These are phyloP conservation scores for Synergus japonicus DNA, from an alignment of 2,888 invertebrate species.

Conservation along the genomic window DNA sequence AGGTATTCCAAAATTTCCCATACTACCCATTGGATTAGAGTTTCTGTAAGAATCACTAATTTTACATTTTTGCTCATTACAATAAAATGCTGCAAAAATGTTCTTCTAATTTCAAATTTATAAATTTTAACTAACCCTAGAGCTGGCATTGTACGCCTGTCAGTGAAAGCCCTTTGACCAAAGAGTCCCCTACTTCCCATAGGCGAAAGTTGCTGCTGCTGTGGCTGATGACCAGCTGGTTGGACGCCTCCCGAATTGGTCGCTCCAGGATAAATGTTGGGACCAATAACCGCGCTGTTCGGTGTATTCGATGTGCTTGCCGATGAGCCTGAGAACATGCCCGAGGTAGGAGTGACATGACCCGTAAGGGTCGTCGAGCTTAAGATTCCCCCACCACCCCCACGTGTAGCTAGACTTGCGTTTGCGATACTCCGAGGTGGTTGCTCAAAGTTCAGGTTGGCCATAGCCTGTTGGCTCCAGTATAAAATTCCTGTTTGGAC, in stretches of 20 bases:
- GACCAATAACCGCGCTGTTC: constrained; percentile 73
- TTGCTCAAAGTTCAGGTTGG: constrained; percentile 94
- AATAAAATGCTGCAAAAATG: neutral
- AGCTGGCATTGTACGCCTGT: constrained; percentile 84
- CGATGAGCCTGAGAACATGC: constrained; percentile 81
- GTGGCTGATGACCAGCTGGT: constrained; percentile 76
- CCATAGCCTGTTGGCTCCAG: constrained; percentile 86
- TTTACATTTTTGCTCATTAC: neutral
- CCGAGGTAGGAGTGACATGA: constrained; percentile 86
- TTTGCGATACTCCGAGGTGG: constrained; percentile 93
- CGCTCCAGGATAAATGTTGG: constrained; percentile 74
- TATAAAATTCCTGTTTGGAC: constrained; percentile 66
- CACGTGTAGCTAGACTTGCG: constrained; percentile 84
- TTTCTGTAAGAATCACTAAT: constrained; percentile 76
- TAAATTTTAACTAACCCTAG: constrained; percentile 77
- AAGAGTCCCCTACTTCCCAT: constrained; percentile 84
- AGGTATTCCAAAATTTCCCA: constrained; percentile 83
- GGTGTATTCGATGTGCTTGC: constrained; percentile 73
- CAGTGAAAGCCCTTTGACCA: constrained; percentile 88
- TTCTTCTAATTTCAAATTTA: neutral
- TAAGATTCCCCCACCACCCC: constrained; percentile 83
- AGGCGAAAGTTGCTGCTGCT: constrained; percentile 80
- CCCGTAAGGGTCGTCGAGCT: constrained; percentile 82
- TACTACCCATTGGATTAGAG: constrained; percentile 81
- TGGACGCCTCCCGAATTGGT: constrained; percentile 76